Base-by-base conservation (phyloP, 2,797 vertebrate genomes). In the Darevskia mixta region DNA sequence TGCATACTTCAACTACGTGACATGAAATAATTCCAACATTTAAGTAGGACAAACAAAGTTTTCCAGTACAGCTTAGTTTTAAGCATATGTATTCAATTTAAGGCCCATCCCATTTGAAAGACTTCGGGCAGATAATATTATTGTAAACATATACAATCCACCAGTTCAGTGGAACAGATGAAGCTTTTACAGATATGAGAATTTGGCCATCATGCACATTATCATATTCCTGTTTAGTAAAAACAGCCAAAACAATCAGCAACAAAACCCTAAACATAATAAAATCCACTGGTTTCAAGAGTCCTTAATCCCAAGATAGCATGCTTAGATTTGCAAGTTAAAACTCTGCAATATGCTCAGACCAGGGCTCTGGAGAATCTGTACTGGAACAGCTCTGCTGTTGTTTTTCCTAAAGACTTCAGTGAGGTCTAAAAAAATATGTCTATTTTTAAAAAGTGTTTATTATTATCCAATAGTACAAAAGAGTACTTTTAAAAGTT, bases 351-450 rank as follows among this genome's bases (percentile, higher is more conserved):
- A 55, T n/a, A 32, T 79, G n/a, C 78, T 58, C 2, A 32, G 78
- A 79, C 25, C 45, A 32, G 49, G n/a, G n/a, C 45, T 17, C 20
- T 58, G 41, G 72, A 69, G 67, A 11, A n/a, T 29, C 29, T 66
- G 7, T 69, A 38, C 8, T 6, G 32, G 73, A 17, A 41, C 38
- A 76, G 38, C 4, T 76, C 23, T 38, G 41, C 4, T 45, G 23
- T 10, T 77, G 35, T 38, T 55, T 23, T 25, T 55, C 11, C 90
- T 86, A 92, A 85, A 88, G 87, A 92, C 83, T 73, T 88, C 82
- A 58, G 32, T 88, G 82, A 82, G 75, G 88, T 85, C 38, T 77
- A 77, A 73, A 88, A 61, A 61, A 20, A 17, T 6, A 1, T 5
- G 2, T 20, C 15, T 61, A 17, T 61, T 61, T 61, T 61, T 20